Conservation (phyloP, 2,888 invertebrate genomes). For the Dryococelus australis region DNA sequence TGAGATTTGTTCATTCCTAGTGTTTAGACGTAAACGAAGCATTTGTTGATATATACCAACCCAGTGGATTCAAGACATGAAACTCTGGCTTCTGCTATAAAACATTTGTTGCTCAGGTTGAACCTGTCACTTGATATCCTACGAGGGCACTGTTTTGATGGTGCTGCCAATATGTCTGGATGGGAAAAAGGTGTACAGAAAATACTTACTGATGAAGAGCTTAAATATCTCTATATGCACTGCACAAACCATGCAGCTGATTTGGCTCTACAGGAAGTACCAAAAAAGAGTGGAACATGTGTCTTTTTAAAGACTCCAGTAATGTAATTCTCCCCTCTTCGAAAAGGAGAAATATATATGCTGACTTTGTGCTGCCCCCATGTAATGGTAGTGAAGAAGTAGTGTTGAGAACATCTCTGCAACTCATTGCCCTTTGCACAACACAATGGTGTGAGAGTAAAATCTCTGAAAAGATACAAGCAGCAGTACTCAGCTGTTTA, state of each 20-base stretch:
- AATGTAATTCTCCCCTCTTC: neutral
- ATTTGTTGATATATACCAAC: neutral
- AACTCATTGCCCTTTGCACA: neutral
- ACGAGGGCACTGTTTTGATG: neutral
- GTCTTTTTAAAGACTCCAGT: neutral
- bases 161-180: neutral
- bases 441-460: neutral
- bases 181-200: neutral
- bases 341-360: neutral
- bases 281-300: neutral
- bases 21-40: neutral
- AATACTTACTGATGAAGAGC: neutral
- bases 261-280: neutral
- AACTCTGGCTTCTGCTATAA: neutral
- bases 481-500: neutral
- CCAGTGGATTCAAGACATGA: neutral
- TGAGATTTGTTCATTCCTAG: neutral
- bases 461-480: constrained; percentile 9
- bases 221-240: neutral
- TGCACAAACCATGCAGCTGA: neutral
- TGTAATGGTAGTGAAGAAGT: neutral
- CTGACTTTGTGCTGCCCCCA: neutral
- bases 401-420: neutral
- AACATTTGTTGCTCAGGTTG: neutral
- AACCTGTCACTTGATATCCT: neutral